phyloP scores from a whole-genome alignment of 2,888 invertebrate genomes.

The Boloria selene region DNA sequence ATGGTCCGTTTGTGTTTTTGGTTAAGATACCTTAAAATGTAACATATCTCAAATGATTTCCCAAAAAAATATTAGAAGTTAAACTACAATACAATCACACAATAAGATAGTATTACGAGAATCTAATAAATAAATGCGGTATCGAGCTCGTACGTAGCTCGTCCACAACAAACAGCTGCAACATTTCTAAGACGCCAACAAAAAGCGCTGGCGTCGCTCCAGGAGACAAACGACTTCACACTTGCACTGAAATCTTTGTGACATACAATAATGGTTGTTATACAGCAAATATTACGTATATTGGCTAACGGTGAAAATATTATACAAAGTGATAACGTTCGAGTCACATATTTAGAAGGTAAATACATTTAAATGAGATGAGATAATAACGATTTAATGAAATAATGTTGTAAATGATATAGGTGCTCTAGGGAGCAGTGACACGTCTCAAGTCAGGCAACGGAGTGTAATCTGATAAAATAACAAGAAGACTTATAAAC shows the following conservation, averaged over 20 bases:
- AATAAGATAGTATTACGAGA: too few species aligned
- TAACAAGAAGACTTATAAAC: slow-evolving; percentile 1
- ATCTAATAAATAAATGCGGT: background rate
- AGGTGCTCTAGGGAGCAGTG: too few species aligned
- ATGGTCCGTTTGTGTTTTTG: too few species aligned
- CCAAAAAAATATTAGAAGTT: background rate
- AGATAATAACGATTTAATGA: too few species aligned
- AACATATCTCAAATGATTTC: background rate
- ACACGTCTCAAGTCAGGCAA: background rate
- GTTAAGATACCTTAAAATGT: too few species aligned
- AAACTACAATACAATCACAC: background rate
- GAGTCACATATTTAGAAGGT: too few species aligned
- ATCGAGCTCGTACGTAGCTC: too few species aligned
- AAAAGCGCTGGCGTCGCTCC: slow-evolving; percentile 22
- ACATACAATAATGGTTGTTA: background rate
- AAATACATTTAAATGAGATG: too few species aligned
- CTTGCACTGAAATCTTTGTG: slow-evolving; percentile 25
- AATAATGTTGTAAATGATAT: too few species aligned
- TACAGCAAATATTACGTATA: background rate
- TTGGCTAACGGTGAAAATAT: too few species aligned
- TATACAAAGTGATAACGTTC: too few species aligned
- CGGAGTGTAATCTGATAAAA: background rate
- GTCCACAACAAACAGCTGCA: slow-evolving; percentile 17
- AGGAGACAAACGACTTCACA: slow-evolving; percentile 32
- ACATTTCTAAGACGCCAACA: slow-evolving; percentile 18